These are phyloP conservation scores for Hesperia comma DNA, from an alignment of 2,888 invertebrate species.

Conservation along the genomic window DNA sequence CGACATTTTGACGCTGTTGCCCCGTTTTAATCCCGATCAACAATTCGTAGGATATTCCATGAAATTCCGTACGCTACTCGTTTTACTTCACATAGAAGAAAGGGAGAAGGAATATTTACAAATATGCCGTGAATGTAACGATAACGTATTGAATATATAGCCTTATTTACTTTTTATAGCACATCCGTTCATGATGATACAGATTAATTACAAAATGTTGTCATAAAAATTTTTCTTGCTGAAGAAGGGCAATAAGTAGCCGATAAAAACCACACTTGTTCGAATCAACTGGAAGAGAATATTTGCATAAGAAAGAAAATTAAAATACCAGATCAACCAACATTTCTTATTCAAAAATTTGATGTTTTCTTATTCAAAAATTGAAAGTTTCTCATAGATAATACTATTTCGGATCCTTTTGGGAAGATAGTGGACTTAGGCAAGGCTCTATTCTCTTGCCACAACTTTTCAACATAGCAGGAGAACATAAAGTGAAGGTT, in stretches of 20 bases:
- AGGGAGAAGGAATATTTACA: constrained; percentile 11
- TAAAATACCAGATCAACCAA: too few species aligned
- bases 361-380: too few species aligned
- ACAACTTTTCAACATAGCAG: too few species aligned
- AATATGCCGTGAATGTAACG: constrained; percentile 30
- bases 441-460: too few species aligned
- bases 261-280: too few species aligned
- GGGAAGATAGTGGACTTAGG: too few species aligned
- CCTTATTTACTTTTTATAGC: constrained; percentile 22
- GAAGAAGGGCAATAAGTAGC: neutral
- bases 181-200: constrained; percentile 25
- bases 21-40: constrained; percentile 28
- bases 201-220: neutral
- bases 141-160: constrained; percentile 17
- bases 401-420: too few species aligned
- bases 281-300: too few species aligned
- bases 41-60: constrained; percentile 34
- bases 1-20: constrained; percentile 29
- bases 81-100: constrained; percentile 13
- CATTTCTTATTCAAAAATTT: too few species aligned
- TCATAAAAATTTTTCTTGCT: neutral
- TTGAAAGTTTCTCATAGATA: too few species aligned
- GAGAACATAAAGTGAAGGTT: too few species aligned
- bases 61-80: constrained; percentile 23
- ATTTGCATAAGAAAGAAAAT: too few species aligned